Evolutionary conservation across 92 coral and sea anemone species (phyloP), one percentile per base, ranked within the genome.

Genomic region (Phenganax stokvisi): DNA sequence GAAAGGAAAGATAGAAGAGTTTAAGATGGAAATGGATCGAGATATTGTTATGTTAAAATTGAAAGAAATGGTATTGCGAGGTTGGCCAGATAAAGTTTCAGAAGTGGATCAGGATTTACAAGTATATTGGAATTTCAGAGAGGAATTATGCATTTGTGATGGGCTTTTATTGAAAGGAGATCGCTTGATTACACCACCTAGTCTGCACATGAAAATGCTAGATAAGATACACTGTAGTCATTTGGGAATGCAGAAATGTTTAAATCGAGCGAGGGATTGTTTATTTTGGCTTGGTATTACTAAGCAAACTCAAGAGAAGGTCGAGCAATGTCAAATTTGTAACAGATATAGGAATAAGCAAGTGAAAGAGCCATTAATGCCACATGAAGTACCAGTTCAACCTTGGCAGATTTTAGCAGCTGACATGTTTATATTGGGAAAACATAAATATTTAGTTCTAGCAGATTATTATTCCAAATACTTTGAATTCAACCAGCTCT

Each of bases 191-290:
- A 62, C 58, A 54, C 59, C 25, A 20, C 54, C 52, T 68, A 12
- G 54, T 70, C 71, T 74, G 25, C 64, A 53, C 56, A 29, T 13
- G 56, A 53, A 84, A 82, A 82, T 81, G 47, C 51, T 82, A 51
- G 68, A 54, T 57, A 82, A 67, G 85, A 82, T 82, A 71, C 85
- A 82, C 51, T 71, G 85, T 57, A 70, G 85, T 56, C 85, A 82
- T 20, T 51, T 71, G 71, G 85, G 85, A 82, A 82, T 61, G 58
- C 80, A 72, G 31, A 71, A 75, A 71, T 74, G 77, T 72, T 47
- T 72, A 16, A 72, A 72, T 72, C 58, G 57, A 47, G 77, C 57
- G 20, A 72, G 77, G 57, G 77, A 72, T 52, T 72, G 77, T 55
- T 30, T 72, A 47, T 72, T 72, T 72, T 72, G 77, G 77, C 71